Conservation (phyloP, 2,797 vertebrate species). For the Tarsius wallacei region DNA sequence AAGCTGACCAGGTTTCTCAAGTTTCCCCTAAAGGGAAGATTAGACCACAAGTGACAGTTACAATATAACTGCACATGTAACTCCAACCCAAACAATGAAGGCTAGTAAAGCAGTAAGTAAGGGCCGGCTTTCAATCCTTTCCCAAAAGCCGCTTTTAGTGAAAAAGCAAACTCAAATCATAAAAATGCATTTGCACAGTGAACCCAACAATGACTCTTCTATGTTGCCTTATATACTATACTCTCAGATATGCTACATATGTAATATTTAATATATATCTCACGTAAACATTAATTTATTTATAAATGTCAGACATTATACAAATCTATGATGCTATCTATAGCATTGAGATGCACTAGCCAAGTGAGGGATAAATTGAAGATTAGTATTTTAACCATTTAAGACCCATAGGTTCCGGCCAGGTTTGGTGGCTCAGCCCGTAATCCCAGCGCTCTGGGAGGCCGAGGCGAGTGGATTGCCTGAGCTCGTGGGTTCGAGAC, state of each 20-base stretch:
- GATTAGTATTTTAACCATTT: conserved; percentile 9
- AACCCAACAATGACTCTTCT: background rate
- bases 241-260: background rate
- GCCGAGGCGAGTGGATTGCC: too few species aligned
- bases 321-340: background rate
- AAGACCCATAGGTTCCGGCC: background rate
- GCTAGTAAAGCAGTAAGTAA: background rate
- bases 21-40: conserved; percentile 78
- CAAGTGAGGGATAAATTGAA: background rate
- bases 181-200: background rate
- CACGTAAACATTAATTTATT: background rate
- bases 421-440: too few species aligned
- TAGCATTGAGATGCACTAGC: background rate
- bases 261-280: background rate
- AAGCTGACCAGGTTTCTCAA: conserved; percentile 79
- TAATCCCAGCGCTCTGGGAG: too few species aligned
- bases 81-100: conserved; percentile 46
- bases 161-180: background rate
- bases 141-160: background rate
- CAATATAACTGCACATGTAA: conserved; percentile 73
- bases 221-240: background rate
- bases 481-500: too few species aligned
- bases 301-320: background rate
- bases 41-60: conserved; percentile 80
- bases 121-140: background rate